Base-by-base conservation (phyloP, 1,140 invertebrate genomes). In the Aradophagus sp. region DNA sequence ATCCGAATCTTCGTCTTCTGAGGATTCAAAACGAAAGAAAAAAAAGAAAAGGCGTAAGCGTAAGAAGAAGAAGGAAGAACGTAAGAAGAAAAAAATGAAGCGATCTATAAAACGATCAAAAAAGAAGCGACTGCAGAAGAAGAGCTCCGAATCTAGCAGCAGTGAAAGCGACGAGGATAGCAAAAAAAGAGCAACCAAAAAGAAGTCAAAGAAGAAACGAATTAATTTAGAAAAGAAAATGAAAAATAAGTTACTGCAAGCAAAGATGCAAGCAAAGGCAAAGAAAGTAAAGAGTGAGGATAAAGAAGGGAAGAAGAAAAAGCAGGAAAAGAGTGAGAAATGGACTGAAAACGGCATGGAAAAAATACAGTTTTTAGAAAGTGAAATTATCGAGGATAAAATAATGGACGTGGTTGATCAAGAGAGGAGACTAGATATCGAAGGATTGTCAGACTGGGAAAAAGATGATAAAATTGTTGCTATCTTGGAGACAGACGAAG, bases 71-170 rank as follows among this genome's bases (percentile, higher is more conserved):
- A 78, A 79, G 6, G 80, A 77, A 5, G 74, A 73, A 5, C 73
- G 45, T n/a, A 80, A 74, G 26, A 79, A 74, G 5, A 82, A 77
- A 19, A 75, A 75, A n/a, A 74, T 74, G n/a, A 80, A 71, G 35
- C 73, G 75, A 17, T 59, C 63, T 0, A 44, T 61, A 0, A 80
- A 78, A 52, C 50, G 77, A 26, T 32, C 74, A 35, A 63, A 79
- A 27, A 73, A 82, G 71, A 75, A 83, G 61, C 53, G 63, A 0
- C 32, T 73, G 5, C 53, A 74, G 45, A 74, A 76, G 15, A 48
- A 75, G 52, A 68, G 44, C 10, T 59, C 69, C 5, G 78, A 80
- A 5, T 83, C 83, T 0, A 84, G 78, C 7, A 82, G 77, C 29
- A 81, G 78, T n/a, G 80, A 83, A 7, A 79, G 77, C 0, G 80